Evolutionary conservation across 2,113 vertebrate species (phyloP).

Genomic region (Bufo bufo): DNA sequence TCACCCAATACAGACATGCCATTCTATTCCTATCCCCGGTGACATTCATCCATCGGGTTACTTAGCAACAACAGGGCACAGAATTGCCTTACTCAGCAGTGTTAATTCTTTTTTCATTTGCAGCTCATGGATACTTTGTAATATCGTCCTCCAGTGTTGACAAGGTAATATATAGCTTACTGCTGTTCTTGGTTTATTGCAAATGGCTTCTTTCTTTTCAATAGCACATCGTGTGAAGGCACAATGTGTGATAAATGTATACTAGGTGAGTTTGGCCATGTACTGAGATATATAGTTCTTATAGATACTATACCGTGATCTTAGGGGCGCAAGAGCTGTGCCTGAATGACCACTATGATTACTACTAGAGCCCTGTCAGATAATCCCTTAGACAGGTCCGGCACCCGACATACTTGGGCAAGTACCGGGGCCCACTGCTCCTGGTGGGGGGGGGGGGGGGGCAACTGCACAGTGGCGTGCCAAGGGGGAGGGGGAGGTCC

Average conservation of each 20-base stretch:
- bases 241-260: not conserved
- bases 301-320: not conserved
- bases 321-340: too few relatives aligned
- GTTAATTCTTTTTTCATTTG: slow-evolving; percentile 45
- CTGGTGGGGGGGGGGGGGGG: too few relatives aligned
- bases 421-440: too few relatives aligned
- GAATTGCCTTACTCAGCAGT: slow-evolving; percentile 30
- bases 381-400: too few relatives aligned
- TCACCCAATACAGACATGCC: slow-evolving; percentile 34
- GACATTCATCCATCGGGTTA: not conserved
- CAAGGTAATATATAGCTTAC: slow-evolving; percentile 21
- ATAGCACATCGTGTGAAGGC: not conserved
- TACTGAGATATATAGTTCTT: not conserved
- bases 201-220: not conserved
- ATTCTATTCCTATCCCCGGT: not conserved
- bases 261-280: not conserved
- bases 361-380: too few relatives aligned
- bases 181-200: slow-evolving; percentile 27
- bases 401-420: too few relatives aligned
- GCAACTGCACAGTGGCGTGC: too few relatives aligned
- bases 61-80: slow-evolving; percentile 43
- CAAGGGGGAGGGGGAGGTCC: too few relatives aligned
- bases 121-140: slow-evolving; percentile 34
- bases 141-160: slow-evolving; percentile 25
- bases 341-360: too few relatives aligned